Percentiles rank a stretch among this genome's conserved stretches.
phyloP scores from a whole-genome alignment of 2,113 vertebrate genomes.

The Haemorhous mexicanus region DNA sequence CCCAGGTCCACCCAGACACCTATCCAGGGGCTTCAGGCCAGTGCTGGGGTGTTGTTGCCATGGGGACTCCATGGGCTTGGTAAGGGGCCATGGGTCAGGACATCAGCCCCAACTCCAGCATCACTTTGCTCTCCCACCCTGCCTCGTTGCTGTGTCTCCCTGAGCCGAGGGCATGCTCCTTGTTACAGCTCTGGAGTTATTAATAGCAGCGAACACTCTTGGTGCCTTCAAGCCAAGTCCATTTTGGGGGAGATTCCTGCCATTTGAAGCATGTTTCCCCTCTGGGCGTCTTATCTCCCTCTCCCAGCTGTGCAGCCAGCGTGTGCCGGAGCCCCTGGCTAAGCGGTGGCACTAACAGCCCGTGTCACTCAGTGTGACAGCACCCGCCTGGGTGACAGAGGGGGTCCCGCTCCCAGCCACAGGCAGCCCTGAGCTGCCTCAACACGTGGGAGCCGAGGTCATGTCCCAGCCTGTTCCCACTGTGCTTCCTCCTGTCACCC shows the following conservation, averaged over 20 bases:
- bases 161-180: fast-evolving
- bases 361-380: not conserved
- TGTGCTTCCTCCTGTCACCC: not conserved
- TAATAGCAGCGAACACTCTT: not conserved
- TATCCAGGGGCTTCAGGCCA: not conserved
- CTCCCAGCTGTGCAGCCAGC: not conserved
- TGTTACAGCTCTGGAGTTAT: not conserved
- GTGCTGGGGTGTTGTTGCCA: fast-evolving
- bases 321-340: not conserved
- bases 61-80: not conserved
- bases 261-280: not conserved
- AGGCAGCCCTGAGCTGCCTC: not conserved
- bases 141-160: not conserved
- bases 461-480: not conserved
- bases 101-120: not conserved
- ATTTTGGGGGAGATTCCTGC: constrained; percentile 1
- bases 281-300: not conserved
- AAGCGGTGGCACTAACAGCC: not conserved
- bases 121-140: not conserved
- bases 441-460: not conserved
- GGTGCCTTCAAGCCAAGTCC: not conserved
- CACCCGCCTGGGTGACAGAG: not conserved
- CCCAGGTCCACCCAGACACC: too few species aligned
- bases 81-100: not conserved
- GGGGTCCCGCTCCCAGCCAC: not conserved